Evolutionary conservation across 2,888 invertebrate species (phyloP).

Genomic region (Hyalella azteca): DNA sequence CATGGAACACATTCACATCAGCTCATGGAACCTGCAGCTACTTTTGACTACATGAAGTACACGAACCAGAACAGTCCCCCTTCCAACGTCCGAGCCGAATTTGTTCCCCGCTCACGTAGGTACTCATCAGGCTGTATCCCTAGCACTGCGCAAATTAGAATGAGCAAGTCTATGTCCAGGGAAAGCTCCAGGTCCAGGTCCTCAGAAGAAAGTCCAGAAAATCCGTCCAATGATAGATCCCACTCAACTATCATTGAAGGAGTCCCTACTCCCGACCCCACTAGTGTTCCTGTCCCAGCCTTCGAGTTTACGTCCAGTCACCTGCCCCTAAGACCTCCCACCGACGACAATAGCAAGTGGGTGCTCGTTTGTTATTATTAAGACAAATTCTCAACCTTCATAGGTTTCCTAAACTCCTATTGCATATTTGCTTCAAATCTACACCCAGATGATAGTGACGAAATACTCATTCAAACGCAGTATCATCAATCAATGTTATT

Average conservation of each 20-base stretch:
- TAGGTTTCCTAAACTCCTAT: no score
- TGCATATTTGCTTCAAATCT: no score
- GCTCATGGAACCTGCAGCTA: neutral
- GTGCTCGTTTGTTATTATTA: neutral
- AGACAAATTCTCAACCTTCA: no score
- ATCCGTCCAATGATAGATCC: neutral
- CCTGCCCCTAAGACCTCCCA: conserved; percentile 24
- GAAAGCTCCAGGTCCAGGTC: conserved; percentile 10
- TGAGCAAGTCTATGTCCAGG: conserved; percentile 6
- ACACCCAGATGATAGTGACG: no score
- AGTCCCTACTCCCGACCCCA: conserved; percentile 22
- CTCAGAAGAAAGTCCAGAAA: neutral
- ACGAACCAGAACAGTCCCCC: conserved; percentile 2
- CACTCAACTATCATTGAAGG: neutral
- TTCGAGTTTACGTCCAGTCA: conserved; percentile 33
- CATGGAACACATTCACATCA: neutral
- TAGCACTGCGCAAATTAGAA: neutral
- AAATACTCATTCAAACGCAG: no score
- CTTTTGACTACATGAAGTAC: neutral
- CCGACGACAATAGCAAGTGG: conserved; percentile 12
- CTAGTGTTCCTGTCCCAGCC: conserved; percentile 7
- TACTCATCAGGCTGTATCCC: conserved; percentile 16
- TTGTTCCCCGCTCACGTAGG: neutral
- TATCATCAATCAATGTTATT: no score
- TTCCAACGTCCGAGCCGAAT: neutral